Base-by-base conservation (phyloP, 2,113 vertebrate species). In the Sylvia atricapilla region DNA sequence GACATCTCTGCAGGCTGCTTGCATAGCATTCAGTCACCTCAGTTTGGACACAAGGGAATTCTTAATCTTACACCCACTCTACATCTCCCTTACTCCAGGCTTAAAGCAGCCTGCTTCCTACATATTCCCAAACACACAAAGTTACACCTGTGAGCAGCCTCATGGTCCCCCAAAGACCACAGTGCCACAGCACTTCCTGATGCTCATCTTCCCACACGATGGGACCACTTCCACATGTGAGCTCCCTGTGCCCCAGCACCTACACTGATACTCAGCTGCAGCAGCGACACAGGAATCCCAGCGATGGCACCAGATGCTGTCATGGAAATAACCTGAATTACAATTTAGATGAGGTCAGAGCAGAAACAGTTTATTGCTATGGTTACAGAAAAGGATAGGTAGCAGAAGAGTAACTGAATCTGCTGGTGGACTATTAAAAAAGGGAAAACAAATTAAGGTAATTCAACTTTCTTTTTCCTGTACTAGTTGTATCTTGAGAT, bases 131-230 rank as follows among this genome's bases (percentile, higher is more conserved):
- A 68, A 69, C 13, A 30, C 33, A 28, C 5, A 44, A 44, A 46
- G 41, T 47, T n/a, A 68, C 64, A 55, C 70, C 35, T 44, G 4
- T 2, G 9, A 63, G 64, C 64, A 77, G 37, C 10, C 25, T 16
- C 0, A 2, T 13, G 21, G 10, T 53, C 19, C 50, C 55, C 25
- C 7, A 1, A 35, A 82, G 44, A 30, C 25, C 0, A 1, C 13
- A n/a, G 59, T 31, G 59, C 43, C 2, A 2, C 49, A 69, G 69
- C 31, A 81, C 18, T 25, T 9, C n/a, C 55, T 13, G 24, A 30
- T 25, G 39, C 35, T 58, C 18, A 30, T 14, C 49, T 53, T 49
- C 49, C n/a, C 49, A 39, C 15, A 13, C 37, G 37, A 37, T 37
- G 37, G 37, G 37, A 37, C 37, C 37, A 37, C 37, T 37, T 37